phyloP scores from a whole-genome alignment of 2,888 invertebrate genomes.

The Eupithecia pulchellata region DNA sequence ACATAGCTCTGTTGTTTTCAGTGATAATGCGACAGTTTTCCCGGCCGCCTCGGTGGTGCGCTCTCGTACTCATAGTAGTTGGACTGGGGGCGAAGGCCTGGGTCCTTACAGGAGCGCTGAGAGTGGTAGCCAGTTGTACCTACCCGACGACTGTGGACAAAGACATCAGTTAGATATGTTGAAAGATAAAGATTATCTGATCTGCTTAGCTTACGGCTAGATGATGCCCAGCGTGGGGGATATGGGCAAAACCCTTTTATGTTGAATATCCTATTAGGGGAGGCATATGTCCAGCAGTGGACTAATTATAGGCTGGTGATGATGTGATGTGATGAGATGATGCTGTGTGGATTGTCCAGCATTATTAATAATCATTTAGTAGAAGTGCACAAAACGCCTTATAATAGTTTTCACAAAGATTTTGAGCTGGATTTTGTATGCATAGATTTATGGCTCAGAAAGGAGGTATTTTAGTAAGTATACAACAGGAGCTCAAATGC shows the following conservation, averaged over 20 bases:
- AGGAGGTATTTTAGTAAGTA: neutral
- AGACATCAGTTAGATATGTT: neutral
- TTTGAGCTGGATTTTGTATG: neutral
- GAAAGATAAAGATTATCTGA: no score
- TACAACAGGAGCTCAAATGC: neutral
- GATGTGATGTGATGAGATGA: no score
- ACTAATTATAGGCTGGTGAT: no score
- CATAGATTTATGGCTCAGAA: neutral
- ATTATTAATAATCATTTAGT: neutral
- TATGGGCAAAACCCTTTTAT: no score
- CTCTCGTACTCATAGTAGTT: conserved; percentile 95
- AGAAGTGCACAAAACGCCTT: neutral
- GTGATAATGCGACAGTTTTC: conserved; percentile 83
- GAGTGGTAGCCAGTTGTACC: conserved; percentile 83
- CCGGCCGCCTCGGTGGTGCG: conserved; percentile 84
- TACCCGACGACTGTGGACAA: conserved; percentile 69
- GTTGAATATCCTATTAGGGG: no score
- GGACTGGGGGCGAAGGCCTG: conserved; percentile 89
- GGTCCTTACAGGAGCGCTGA: conserved; percentile 86
- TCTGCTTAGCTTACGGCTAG: no score
- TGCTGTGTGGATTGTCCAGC: no score
- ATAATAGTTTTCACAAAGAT: neutral
- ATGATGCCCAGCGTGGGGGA: no score
- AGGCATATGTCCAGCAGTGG: no score
- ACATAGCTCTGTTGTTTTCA: conserved; percentile 50